Evolutionary conservation across 2,797 vertebrate genomes (phyloP).

Genomic region (Silurus lanzhouensis): DNA sequence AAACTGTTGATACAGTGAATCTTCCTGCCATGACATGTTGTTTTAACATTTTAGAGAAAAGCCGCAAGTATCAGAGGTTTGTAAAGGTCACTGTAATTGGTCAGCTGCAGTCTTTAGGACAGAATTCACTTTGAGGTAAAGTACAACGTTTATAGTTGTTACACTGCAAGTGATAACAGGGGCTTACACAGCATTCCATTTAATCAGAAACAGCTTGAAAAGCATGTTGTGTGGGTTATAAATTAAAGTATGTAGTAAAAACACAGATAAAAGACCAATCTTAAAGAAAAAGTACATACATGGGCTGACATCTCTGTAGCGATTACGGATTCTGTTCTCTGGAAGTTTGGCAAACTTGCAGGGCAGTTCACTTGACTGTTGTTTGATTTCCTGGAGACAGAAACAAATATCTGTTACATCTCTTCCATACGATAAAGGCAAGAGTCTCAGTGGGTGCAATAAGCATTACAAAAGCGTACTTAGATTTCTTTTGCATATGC

Average conservation of each 20-base stretch:
- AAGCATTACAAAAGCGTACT: conserved; percentile 7
- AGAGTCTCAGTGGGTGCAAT: not conserved
- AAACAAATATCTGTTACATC: conserved; percentile 34
- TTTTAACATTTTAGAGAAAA: not conserved
- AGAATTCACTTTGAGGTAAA: not conserved
- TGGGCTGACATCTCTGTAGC: conserved; percentile 98
- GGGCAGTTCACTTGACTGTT: conserved; percentile 94
- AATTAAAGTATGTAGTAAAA: not conserved
- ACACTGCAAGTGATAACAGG: not conserved
- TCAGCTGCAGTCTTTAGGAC: not conserved
- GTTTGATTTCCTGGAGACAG: conserved; percentile 86
- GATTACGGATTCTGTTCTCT: conserved; percentile 95
- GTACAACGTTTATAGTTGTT: not conserved
- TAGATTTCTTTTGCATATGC: conserved; percentile 5
- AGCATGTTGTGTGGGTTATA: not conserved
- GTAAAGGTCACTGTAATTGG: not conserved
- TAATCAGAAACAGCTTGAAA: not conserved
- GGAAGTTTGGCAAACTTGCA: conserved; percentile 93
- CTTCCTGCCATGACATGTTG: not conserved
- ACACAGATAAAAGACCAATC: not conserved
- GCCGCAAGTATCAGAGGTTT: not conserved
- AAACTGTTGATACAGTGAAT: not conserved
- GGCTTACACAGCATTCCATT: not conserved
- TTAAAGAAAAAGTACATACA: conserved; percentile 79
- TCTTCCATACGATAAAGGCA: not conserved